Percentiles rank a stretch among this genome's conserved stretches.
These are phyloP conservation scores for Cantharis rustica DNA, from an alignment of 2,888 invertebrate species.

Conservation along the genomic window DNA sequence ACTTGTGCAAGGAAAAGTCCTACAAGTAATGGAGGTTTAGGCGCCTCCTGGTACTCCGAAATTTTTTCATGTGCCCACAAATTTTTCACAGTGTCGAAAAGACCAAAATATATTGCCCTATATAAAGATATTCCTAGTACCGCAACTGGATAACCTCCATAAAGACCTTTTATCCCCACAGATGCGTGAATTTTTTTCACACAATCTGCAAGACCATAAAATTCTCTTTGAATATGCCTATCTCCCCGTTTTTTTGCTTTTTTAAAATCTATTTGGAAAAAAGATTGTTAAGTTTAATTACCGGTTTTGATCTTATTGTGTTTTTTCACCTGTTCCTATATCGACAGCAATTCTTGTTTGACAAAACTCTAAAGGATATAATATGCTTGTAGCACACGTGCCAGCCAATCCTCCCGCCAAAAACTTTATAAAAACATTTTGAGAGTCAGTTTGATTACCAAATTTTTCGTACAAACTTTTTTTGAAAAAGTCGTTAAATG, in stretches of 20 bases:
- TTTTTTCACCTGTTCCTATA: constrained; percentile 24
- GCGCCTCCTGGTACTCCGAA: background rate
- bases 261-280: background rate
- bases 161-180: constrained; percentile 30
- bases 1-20: constrained; percentile 27
- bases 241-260: background rate
- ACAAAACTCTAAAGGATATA: constrained; percentile 36
- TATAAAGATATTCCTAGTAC: constrained; percentile 28
- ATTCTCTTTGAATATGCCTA: constrained; percentile 20
- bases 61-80: background rate
- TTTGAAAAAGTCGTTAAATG: constrained; percentile 30
- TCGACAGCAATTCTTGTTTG: constrained; percentile 34
- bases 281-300: background rate
- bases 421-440: background rate
- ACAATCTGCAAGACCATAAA: constrained; percentile 29
- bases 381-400: constrained; percentile 9
- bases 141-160: constrained; percentile 24
- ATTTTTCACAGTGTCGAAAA: constrained; percentile 28
- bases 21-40: constrained; percentile 21
- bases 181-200: constrained; percentile 8
- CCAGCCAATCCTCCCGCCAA: constrained; percentile 34
- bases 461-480: background rate
- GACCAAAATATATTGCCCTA: constrained; percentile 32
- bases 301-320: background rate
- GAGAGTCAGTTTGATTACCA: background rate